Percentiles rank a stretch among this genome's conserved stretches.
Evolutionary conservation across 2,797 vertebrate genomes (phyloP).

Genomic region (Zenarchopterus dispar): DNA sequence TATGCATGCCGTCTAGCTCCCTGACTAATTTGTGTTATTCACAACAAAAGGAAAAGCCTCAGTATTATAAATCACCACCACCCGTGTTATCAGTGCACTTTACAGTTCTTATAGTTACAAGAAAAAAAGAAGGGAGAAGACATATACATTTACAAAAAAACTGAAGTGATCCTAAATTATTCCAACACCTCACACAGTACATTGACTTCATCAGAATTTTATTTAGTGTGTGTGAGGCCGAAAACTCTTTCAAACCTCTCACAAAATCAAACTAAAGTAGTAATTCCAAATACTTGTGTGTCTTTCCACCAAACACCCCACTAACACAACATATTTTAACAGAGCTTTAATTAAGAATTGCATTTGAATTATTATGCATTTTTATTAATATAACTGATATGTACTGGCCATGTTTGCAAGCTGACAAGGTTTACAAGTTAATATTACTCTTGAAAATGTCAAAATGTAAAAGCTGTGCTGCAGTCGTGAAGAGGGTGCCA

Average conservation of each 20-base stretch:
- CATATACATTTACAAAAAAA: slow-evolving; percentile 46
- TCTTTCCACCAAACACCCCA: slow-evolving; percentile 32
- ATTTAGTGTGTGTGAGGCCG: slow-evolving; percentile 59
- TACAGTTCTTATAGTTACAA: slow-evolving; percentile 24
- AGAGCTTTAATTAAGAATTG: slow-evolving; percentile 23
- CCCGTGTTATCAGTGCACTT: slow-evolving; percentile 10
- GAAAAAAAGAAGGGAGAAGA: slow-evolving; percentile 34
- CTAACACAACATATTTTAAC: slow-evolving; percentile 16
- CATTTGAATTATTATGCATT: slow-evolving; percentile 3
- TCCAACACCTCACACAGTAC: slow-evolving; percentile 56
- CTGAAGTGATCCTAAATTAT: slow-evolving; percentile 61
- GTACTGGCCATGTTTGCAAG: no score
- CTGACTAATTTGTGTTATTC: slow-evolving; percentile 57
- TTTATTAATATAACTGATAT: neutral
- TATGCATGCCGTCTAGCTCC: slow-evolving; percentile 29
- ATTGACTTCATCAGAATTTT: slow-evolving; percentile 61
- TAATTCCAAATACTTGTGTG: slow-evolving; percentile 54
- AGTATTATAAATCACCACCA: slow-evolving; percentile 23
- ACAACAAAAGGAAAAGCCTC: slow-evolving; percentile 40
- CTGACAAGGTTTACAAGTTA: no score
- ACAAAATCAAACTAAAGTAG: slow-evolving; percentile 42
- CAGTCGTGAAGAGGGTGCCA: no score
- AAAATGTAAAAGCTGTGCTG: no score
- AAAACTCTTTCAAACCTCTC: slow-evolving; percentile 50
- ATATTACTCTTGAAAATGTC: no score